Evolutionary conservation across 2,113 vertebrate genomes (phyloP).

Genomic region (Gracilinanus agilis): DNA sequence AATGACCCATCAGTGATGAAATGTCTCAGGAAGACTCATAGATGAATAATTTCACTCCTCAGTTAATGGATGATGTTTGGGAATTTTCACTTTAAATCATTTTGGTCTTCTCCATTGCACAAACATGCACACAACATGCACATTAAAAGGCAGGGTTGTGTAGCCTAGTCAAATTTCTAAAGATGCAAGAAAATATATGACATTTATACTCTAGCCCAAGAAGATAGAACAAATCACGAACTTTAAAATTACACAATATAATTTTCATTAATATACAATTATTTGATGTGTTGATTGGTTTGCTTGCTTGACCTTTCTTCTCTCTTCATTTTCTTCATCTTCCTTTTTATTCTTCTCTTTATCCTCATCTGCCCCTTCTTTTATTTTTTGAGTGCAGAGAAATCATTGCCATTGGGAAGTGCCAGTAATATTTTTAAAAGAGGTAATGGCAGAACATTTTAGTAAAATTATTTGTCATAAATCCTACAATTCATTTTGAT

Average conservation of each 20-base stretch:
- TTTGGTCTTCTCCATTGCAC: background rate
- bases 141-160: background rate
- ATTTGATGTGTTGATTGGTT: background rate
- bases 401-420: background rate
- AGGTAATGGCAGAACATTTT: background rate
- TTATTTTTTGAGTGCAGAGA: background rate
- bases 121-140: background rate
- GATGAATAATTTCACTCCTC: background rate
- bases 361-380: background rate
- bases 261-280: conserved; percentile 18
- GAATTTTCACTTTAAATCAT: conserved; percentile 24
- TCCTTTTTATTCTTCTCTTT: background rate
- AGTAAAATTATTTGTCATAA: conserved; percentile 36
- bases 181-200: background rate
- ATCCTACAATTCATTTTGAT: background rate
- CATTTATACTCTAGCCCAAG: background rate
- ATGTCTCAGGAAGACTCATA: conserved; percentile 5
- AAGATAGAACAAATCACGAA: background rate
- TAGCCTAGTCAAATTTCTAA: background rate
- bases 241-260: background rate
- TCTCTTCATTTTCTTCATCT: background rate
- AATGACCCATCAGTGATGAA: background rate
- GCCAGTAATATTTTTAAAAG: background rate
- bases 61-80: conserved; percentile 27
- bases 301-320: background rate